Evolutionary conservation across 2,888 invertebrate genomes (phyloP).

Genomic region (Ectemnius cavifrons): DNA sequence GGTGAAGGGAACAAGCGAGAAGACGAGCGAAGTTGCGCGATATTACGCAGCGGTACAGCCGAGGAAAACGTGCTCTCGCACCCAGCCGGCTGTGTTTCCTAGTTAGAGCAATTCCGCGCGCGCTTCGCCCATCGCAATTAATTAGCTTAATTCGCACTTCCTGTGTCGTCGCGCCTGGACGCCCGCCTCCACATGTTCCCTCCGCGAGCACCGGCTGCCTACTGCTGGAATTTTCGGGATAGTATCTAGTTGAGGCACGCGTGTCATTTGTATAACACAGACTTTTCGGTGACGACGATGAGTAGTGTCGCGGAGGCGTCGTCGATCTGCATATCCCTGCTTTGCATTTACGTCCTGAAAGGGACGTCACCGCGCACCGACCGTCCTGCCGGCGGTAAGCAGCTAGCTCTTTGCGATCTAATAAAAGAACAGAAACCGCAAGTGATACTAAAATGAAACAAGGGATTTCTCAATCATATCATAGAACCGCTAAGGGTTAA

Average conservation of each 20-base stretch:
- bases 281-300: conserved; percentile 56
- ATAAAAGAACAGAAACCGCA: too few relatives aligned
- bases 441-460: too few relatives aligned
- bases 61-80: not conserved
- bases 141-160: conserved; percentile 74
- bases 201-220: conserved; percentile 46
- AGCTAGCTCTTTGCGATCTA: not conserved
- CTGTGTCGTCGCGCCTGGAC: conserved; percentile 58
- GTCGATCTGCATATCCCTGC: conserved; percentile 73
- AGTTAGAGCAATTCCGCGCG: conserved; percentile 68
- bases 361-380: conserved; percentile 27
- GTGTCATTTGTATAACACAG: conserved; percentile 40
- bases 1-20: too few relatives aligned
- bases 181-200: conserved; percentile 12
- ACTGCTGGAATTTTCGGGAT: conserved; percentile 47
- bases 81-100: conserved; percentile 54
- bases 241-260: conserved; percentile 54
- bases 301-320: conserved; percentile 59
- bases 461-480: too few relatives aligned
- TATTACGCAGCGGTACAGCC: not conserved
- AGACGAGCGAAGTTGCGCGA: not conserved
- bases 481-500: too few relatives aligned
- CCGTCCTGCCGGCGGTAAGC: conserved; percentile 48
- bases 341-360: conserved; percentile 71
- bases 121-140: conserved; percentile 70